Percentiles rank a stretch among this genome's conserved stretches.
Conservation (phyloP, 2,113 vertebrate species). For the Mesoclemmys tuberculata region DNA sequence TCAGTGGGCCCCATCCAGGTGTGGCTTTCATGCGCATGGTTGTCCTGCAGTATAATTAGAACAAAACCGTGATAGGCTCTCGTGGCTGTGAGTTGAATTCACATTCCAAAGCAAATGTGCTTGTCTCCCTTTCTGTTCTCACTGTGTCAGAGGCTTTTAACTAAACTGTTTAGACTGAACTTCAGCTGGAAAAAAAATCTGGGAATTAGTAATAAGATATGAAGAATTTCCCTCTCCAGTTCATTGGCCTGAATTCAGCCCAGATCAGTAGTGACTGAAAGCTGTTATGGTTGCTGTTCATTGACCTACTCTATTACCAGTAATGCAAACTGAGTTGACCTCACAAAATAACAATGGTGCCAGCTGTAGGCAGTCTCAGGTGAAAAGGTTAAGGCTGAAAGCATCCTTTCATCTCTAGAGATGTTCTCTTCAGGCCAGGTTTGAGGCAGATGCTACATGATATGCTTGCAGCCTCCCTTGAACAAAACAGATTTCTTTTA, state of each 20-base stretch:
- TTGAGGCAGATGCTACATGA: background rate
- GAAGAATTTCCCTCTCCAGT: background rate
- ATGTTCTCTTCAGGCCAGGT: background rate
- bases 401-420: background rate
- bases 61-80: background rate
- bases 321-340: accelerated
- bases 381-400: background rate
- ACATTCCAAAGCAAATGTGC: background rate
- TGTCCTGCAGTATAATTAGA: background rate
- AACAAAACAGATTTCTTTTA: background rate
- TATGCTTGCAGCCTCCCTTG: background rate
- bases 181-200: background rate
- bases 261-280: background rate
- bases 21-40: background rate
- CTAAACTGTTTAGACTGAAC: accelerated
- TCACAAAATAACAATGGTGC: background rate
- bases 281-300: background rate
- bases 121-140: background rate
- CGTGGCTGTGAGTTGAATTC: background rate
- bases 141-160: background rate
- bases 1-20: background rate
- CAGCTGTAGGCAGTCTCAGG: background rate
- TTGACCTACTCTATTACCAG: background rate
- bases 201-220: background rate
- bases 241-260: background rate